Percentiles rank a stretch among this genome's conserved stretches.
Conservation (phyloP, 2,113 vertebrate genomes). For the Poeciliopsis prolifica region DNA sequence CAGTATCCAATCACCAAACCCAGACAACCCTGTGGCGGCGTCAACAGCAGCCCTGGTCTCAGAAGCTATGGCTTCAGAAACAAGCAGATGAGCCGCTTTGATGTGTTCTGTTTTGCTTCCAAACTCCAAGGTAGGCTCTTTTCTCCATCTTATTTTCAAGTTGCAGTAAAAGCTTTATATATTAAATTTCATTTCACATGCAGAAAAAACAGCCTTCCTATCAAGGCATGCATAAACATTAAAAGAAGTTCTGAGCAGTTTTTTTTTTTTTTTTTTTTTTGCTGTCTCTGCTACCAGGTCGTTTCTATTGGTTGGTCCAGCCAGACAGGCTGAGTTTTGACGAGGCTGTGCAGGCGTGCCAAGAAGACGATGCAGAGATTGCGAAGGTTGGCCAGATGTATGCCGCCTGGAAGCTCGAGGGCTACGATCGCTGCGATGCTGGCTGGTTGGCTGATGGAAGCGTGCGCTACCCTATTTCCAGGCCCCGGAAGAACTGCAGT, state of each 20-base stretch:
- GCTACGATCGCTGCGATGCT: constrained; percentile 92
- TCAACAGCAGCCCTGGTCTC: constrained; percentile 83
- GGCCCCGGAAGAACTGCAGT: constrained; percentile 93
- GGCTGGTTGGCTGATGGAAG: constrained; percentile 97
- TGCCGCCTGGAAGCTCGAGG: constrained; percentile 91
- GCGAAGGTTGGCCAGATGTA: constrained; percentile 95
- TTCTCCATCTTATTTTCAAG: neutral
- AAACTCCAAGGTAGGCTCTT: constrained; percentile 82
- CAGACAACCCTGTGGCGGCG: constrained; percentile 89
- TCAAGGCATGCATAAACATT: neutral
- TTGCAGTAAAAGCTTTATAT: neutral
- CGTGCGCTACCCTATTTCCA: constrained; percentile 94
- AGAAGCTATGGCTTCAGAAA: constrained; percentile 90
- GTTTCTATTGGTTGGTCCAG: constrained; percentile 91
- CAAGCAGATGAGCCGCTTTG: constrained; percentile 84
- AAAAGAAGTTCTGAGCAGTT: neutral
- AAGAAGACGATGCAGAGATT: constrained; percentile 86
- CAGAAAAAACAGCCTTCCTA: neutral
- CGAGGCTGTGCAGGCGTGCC: constrained; percentile 88
- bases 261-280: neutral
- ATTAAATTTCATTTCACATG: neutral
- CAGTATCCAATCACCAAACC: constrained; percentile 94
- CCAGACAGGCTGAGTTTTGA: constrained; percentile 87
- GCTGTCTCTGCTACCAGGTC: constrained; percentile 74
- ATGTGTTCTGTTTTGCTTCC: constrained; percentile 92